A percentile compares a stretch with the other conserved stretches of the same genome.
Conservation (phyloP, 23 tunicate genomes). For the Ciona savignyi region DNA sequence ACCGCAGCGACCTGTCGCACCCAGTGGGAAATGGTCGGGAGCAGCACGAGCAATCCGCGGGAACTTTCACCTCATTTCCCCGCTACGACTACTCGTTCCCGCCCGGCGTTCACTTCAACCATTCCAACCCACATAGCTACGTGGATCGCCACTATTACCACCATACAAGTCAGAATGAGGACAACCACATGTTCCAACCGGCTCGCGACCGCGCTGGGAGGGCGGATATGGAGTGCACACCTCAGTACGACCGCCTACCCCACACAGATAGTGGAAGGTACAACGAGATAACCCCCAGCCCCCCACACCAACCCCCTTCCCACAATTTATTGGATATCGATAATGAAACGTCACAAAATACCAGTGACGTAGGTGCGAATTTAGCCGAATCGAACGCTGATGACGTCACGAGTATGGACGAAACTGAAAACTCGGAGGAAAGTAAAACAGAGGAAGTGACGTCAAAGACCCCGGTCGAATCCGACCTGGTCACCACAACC, state of each 20-base stretch:
- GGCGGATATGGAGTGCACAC: too few relatives aligned
- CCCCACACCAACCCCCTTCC: conserved; percentile 24
- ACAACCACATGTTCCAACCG: too few relatives aligned
- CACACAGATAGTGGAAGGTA: neutral
- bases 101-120: neutral
- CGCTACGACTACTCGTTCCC: neutral
- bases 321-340: conserved; percentile 13
- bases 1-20: too few relatives aligned
- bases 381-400: conserved; percentile 32
- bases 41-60: too few relatives aligned
- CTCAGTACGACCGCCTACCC: neutral
- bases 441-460: neutral
- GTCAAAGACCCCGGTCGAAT: conserved; percentile 1
- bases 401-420: conserved; percentile 1
- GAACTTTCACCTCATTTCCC: too few relatives aligned
- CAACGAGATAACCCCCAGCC: conserved; percentile 18
- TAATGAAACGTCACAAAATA: neutral
- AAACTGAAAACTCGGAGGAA: conserved; percentile 7
- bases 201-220: too few relatives aligned
- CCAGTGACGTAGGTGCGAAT: conserved; percentile 14
- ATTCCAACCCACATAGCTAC: neutral
- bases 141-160: neutral
- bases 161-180: too few relatives aligned
- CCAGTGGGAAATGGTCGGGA: too few relatives aligned
- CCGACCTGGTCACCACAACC: conserved; percentile 71